Percentiles rank a stretch among this genome's conserved stretches.
These are phyloP conservation scores for Cephus pygmeus DNA, from an alignment of 2,888 invertebrate genomes.

Conservation along the genomic window DNA sequence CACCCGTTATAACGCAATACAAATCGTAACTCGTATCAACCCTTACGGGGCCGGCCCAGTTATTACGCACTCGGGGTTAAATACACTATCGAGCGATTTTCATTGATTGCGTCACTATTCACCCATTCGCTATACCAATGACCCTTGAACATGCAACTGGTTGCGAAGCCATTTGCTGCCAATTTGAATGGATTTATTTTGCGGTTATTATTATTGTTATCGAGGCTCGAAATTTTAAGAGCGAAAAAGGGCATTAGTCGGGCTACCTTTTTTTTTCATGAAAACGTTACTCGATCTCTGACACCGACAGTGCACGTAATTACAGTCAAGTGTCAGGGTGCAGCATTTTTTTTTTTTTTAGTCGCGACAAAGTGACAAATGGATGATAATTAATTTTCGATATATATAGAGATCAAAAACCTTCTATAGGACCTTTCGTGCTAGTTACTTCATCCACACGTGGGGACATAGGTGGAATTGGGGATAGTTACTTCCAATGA, in stretches of 20 bases:
- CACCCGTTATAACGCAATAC: slow-evolving; percentile 20
- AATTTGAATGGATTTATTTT: not conserved
- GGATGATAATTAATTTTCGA: not conserved
- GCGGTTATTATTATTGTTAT: too few relatives aligned
- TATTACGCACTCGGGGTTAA: slow-evolving; percentile 35
- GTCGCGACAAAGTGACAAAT: slow-evolving; percentile 26
- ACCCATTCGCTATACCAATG: slow-evolving; percentile 20
- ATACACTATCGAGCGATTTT: slow-evolving; percentile 42
- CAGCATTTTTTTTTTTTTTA: not conserved
- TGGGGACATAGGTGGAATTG: too few relatives aligned
- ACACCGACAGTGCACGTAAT: too few relatives aligned
- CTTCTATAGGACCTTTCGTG: too few relatives aligned
- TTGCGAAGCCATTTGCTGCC: slow-evolving; percentile 48
- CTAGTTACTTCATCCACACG: too few relatives aligned
- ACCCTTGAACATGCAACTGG: slow-evolving; percentile 56
- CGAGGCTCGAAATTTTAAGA: too few relatives aligned
- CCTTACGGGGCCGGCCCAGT: not conserved
- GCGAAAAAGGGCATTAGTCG: too few relatives aligned
- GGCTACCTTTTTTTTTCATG: too few relatives aligned
- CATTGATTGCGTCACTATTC: not conserved
- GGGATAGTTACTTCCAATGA: slow-evolving; percentile 10
- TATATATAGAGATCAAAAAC: not conserved
- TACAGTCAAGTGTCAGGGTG: too few relatives aligned
- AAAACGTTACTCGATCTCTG: too few relatives aligned
- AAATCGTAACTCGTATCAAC: slow-evolving; percentile 12